phyloP scores from a whole-genome alignment of 2,888 invertebrate genomes.

The Lampropteryx suffumata region DNA sequence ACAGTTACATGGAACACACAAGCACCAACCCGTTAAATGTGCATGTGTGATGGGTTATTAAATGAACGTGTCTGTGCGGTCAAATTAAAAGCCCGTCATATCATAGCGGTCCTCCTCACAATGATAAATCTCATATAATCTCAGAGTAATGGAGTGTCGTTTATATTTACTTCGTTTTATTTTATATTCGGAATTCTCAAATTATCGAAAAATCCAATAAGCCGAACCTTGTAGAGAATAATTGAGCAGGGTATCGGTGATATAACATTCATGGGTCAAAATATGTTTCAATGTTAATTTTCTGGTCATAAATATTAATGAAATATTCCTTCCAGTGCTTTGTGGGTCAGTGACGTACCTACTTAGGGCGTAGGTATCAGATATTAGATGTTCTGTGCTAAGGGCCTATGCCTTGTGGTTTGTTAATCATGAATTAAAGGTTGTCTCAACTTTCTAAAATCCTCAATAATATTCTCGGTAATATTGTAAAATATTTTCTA shows the following conservation, averaged over 20 bases:
- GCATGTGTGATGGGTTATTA: constrained; percentile 32
- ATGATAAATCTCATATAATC: constrained; percentile 28
- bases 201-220: constrained; percentile 39
- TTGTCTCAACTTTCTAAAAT: constrained; percentile 13
- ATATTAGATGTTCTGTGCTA: too few relatives aligned
- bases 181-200: constrained; percentile 20
- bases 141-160: constrained; percentile 33
- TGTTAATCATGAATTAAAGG: constrained; percentile 30
- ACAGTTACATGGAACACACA: constrained; percentile 7
- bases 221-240: constrained; percentile 42
- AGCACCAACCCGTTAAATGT: constrained; percentile 21
- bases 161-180: constrained; percentile 27
- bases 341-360: constrained; percentile 46
- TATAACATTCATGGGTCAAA: constrained; percentile 58
- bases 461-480: too few relatives aligned
- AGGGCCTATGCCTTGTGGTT: constrained; percentile 33
- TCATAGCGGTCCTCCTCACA: constrained; percentile 16
- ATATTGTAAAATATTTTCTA: too few relatives aligned
- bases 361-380: too few relatives aligned
- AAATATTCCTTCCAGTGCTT: constrained; percentile 56
- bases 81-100: constrained; percentile 23
- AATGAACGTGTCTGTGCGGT: constrained; percentile 29
- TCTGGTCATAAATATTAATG: constrained; percentile 77
- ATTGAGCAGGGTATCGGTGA: constrained; percentile 49
- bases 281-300: constrained; percentile 76